Evolutionary conservation across 1,140 invertebrate genomes (phyloP).

Genomic region (Drosophila serrata): DNA sequence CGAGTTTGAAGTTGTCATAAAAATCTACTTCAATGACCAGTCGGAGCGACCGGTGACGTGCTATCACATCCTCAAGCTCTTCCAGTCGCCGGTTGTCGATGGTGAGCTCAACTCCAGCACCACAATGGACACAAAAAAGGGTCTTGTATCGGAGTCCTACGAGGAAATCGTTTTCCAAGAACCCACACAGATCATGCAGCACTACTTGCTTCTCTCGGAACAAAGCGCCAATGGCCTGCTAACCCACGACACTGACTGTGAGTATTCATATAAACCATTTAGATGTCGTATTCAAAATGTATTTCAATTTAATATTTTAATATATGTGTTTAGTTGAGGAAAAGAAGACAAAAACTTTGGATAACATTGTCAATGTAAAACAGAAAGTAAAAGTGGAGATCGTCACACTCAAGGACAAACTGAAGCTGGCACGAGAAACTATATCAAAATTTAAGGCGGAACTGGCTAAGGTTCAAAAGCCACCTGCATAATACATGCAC

Average conservation of each 20-base stretch:
- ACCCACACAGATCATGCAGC: constrained; percentile 96
- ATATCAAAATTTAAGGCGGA: constrained; percentile 96
- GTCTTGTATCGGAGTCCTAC: constrained; percentile 96
- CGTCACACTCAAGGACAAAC: constrained; percentile 93
- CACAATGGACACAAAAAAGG: constrained; percentile 91
- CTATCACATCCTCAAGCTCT: constrained; percentile 98
- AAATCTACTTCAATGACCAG: constrained; percentile 98
- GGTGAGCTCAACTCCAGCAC: constrained; percentile 86
- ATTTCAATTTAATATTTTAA: neutral
- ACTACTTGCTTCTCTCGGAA: constrained; percentile 92
- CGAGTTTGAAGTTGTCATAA: constrained; percentile 99
- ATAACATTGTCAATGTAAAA: constrained; percentile 92
- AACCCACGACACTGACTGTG: constrained; percentile 96
- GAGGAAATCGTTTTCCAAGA: constrained; percentile 99
- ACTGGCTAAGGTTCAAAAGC: constrained; percentile 90
- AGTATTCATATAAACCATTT: constrained; percentile 82
- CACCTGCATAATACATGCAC: constrained; percentile 31
- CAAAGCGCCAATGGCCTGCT: constrained; percentile 66
- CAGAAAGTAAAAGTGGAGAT: constrained; percentile 95
- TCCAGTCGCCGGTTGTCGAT: constrained; percentile 90
- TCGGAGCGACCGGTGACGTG: constrained; percentile 98
- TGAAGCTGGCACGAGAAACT: constrained; percentile 95
- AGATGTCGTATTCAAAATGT: neutral
- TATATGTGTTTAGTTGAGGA: constrained; percentile 92
- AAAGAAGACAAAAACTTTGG: constrained; percentile 93